These are phyloP conservation scores for Eulemur rubriventer DNA, from an alignment of 2,797 vertebrate species.

Conservation along the genomic window DNA sequence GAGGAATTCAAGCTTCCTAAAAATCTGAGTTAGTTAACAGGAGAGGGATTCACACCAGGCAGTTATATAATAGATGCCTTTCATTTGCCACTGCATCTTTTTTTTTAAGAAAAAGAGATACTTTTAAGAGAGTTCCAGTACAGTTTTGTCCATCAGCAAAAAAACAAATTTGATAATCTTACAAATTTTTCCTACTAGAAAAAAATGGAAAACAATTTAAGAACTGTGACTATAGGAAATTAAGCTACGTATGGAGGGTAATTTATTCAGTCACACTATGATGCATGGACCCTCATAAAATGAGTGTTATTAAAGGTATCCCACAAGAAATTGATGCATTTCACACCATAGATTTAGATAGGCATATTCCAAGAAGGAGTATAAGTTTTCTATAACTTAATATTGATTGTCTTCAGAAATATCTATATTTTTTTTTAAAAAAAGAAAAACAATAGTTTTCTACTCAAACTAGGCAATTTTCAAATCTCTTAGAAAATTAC, in stretches of 20 bases:
- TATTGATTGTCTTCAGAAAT: neutral
- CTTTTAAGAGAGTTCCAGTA: neutral
- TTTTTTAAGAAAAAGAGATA: neutral
- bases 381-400: neutral
- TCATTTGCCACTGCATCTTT: neutral
- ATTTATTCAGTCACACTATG: neutral
- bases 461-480: neutral
- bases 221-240: neutral
- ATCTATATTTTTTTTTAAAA: neutral
- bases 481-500: neutral
- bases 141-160: neutral
- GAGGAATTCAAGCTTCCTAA: conserved; percentile 66
- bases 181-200: neutral
- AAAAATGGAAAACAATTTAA: neutral
- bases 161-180: neutral
- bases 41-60: neutral
- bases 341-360: neutral
- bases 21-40: conserved; percentile 37
- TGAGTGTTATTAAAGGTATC: neutral
- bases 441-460: neutral
- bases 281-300: neutral
- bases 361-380: neutral
- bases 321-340: neutral
- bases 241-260: neutral
- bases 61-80: conserved; percentile 37